These are phyloP conservation scores for Folsomia candida DNA, from an alignment of 2,888 invertebrate species.

Conservation along the genomic window DNA sequence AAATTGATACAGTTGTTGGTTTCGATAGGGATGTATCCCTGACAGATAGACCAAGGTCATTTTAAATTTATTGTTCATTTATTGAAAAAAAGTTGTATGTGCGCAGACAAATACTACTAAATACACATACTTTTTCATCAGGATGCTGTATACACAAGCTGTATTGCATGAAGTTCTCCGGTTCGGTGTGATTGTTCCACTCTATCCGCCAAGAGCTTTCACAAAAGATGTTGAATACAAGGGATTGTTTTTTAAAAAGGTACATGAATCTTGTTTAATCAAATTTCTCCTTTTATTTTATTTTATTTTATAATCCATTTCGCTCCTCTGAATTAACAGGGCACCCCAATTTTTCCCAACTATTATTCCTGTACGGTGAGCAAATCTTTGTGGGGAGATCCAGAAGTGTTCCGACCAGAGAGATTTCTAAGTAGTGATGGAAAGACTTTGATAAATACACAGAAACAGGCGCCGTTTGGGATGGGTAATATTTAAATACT, in stretches of 20 bases:
- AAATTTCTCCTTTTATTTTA: neutral
- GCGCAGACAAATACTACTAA: no score
- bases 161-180: conserved; percentile 14
- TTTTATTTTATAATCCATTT: no score
- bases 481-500: conserved; percentile 17
- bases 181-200: conserved; percentile 9
- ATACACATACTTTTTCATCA: no score
- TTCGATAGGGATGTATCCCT: neutral
- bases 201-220: conserved; percentile 10
- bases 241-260: conserved; percentile 18
- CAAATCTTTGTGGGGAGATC: conserved; percentile 16
- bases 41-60: neutral
- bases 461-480: conserved; percentile 12
- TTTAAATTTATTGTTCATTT: neutral
- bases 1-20: conserved; percentile 12
- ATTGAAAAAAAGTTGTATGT: conserved; percentile 3
- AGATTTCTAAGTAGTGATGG: conserved; percentile 14
- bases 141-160: conserved; percentile 21
- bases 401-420: conserved; percentile 13
- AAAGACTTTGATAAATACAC: neutral
- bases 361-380: conserved; percentile 12
- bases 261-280: no score
- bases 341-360: conserved; percentile 13
- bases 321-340: conserved; percentile 7
- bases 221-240: conserved; percentile 10